Base-by-base conservation (phyloP, 2,113 vertebrate species). In the Gasterosteus nipponicus region DNA sequence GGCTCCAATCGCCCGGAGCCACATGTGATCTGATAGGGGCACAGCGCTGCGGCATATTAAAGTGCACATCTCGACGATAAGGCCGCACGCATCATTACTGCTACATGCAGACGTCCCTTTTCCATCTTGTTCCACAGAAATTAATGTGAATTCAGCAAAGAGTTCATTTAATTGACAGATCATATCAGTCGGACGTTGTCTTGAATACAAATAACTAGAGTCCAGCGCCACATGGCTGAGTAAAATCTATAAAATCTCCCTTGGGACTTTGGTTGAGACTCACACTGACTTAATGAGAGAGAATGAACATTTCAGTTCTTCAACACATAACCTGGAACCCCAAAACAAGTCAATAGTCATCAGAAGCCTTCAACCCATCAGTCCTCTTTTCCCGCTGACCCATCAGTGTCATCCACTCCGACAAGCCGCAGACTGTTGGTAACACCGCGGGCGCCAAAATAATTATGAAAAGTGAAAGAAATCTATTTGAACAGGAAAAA, bases 51-150 rank as follows among this genome's bases (percentile, higher is more conserved):
- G 49, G 78, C 83, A 80, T 68, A 83, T 86, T 85, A 79, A 75
- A 73, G 72, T 69, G 77, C 75, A 64, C 69, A 83, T 69, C 73
- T 22, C 3, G 75, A 82, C 46, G 75, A 85, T 65, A 33, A 10
- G 49, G 68, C 75, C 18, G 51, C 73, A 72, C 67, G 82, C 81
- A 75, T 89, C 86, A 89, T 84, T 85, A 80, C 77, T 22, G 84
- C 77, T 59, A 57, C 51, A 62, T 54, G 59, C 69, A 89, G 69
- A 73, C 58, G 1, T 56, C 59, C 44, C 67, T 69, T 57, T 72
- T 49, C 66, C 68, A 29, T 75, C 75, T 39, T 54, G 15, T 47
- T 22, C 78, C 5, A n/a, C 61, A 39, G 31, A 77, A 72, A 46
- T 62, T 65, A 33, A 73, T 71, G 51, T 29, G 46, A 68, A 65